Evolutionary conservation across 2,888 invertebrate species (phyloP), one percentile per base, ranked within the genome.

Genomic region (Archaeoteleia sp.): DNA sequence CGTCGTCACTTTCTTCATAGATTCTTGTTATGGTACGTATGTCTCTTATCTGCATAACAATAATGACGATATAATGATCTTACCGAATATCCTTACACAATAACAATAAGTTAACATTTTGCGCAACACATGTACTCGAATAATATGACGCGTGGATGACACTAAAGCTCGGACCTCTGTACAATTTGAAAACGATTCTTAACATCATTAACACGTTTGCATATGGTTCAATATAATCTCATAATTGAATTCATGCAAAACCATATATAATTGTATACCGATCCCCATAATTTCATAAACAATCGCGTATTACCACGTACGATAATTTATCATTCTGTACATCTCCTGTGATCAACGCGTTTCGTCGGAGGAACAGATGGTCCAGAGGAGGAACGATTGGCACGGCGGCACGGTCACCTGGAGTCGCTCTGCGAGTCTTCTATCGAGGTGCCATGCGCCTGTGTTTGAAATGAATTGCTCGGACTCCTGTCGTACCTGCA

Each of bases 391-490:
- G 20, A 20, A 5, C 20, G 20, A 2, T 5, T 20, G 20, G 20
- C 5, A 20, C 20, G 8, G 39, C 40, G 80, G 79, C 82, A 82
- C 76, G 81, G 82, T 84, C 83, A 84, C 78, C 83, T 84, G 67
- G 82, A 81, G 63, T 83, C 84, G 66, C 82, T 83, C 51, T 82
- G 82, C 53, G 83, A 83, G 55, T 84, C 84, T 67, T 84, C 84
- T 73, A 84, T 80, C 61, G 83, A 84, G 39, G 77, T 76, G 8
- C 83, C 82, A 60, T 81, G 82, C 51, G 82, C 76, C 15, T 81
- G 76, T 65, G 74, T 70, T n/a, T 81, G 79, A 40, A 77, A 78
- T 55, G 80, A 77, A 55, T 80, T 82, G 70, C 82, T 82, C 25
- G 78, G 81, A 34, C 82, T 82, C 49, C 81, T 74, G 29, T 83